A percentile compares a stretch with the other conserved stretches of the same genome.
Evolutionary conservation across 2,113 vertebrate species (phyloP).

Genomic region (Parotia lawesii): DNA sequence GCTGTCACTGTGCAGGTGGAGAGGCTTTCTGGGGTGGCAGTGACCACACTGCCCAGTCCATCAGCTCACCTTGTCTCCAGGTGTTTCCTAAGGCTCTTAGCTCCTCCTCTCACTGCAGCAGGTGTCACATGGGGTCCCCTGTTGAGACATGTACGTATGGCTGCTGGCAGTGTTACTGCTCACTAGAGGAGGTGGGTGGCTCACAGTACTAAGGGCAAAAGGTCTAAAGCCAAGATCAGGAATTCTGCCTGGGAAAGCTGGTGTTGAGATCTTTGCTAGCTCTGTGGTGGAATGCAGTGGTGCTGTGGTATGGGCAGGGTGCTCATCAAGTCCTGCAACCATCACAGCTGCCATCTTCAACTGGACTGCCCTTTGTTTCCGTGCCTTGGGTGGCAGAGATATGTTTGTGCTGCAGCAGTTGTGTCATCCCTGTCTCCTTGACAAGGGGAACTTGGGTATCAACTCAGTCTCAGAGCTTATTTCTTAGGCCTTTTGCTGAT

Average conservation of each 20-base stretch:
- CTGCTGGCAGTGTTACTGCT: not conserved
- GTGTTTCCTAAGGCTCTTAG: not conserved
- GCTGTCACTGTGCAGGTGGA: not conserved
- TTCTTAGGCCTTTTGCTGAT: not conserved
- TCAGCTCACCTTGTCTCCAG: not conserved
- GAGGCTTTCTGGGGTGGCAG: not conserved
- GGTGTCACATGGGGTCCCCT: not conserved
- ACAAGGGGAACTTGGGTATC: not conserved
- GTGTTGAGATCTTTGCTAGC: not conserved
- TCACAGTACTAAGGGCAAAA: not conserved
- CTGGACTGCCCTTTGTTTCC: not conserved
- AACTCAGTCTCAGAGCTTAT: not conserved
- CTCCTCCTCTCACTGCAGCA: not conserved
- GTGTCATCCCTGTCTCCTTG: not conserved
- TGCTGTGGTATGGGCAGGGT: not conserved
- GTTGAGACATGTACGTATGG: not conserved
- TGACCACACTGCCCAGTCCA: fast-evolving
- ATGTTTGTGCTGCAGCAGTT: not conserved
- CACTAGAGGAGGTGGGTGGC: not conserved
- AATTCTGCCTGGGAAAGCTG: not conserved
- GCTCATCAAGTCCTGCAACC: not conserved
- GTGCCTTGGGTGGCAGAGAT: not conserved
- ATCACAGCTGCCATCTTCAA: not conserved
- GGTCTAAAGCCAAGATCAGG: not conserved
- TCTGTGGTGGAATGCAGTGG: not conserved